phyloP scores from a whole-genome alignment of 2,888 invertebrate genomes.

The Selenia dentaria region DNA sequence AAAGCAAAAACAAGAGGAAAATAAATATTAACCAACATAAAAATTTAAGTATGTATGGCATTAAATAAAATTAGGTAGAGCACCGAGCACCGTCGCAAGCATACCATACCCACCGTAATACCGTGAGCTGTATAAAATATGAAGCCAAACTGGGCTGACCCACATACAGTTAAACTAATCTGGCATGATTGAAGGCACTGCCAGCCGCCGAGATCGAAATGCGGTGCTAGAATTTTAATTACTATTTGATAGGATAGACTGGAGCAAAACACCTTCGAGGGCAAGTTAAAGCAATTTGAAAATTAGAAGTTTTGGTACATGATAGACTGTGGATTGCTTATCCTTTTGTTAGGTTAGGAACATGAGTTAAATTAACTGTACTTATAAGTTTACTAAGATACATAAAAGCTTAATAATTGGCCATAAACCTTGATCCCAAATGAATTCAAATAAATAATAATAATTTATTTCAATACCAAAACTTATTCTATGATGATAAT shows the following conservation, averaged over 20 bases:
- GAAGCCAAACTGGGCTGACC: constrained; percentile 60
- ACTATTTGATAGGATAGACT: constrained; percentile 46
- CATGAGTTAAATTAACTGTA: too few species aligned
- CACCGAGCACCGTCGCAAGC: constrained; percentile 8
- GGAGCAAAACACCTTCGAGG: constrained; percentile 16
- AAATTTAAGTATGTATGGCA: neutral
- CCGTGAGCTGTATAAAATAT: constrained; percentile 42
- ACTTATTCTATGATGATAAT: too few species aligned
- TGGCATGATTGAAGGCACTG: constrained; percentile 55
- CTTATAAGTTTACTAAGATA: too few species aligned
- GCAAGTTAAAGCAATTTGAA: neutral
- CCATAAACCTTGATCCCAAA: too few species aligned
- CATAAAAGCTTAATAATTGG: too few species aligned
- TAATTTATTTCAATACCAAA: too few species aligned
- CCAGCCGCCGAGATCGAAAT: constrained; percentile 52
- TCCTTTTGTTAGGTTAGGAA: too few species aligned
- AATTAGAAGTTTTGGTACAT: neutral
- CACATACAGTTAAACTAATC: constrained; percentile 61
- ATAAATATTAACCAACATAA: neutral
- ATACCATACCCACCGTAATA: constrained; percentile 18
- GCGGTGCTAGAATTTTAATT: constrained; percentile 66
- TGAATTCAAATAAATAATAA: too few species aligned
- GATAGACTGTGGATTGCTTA: too few species aligned
- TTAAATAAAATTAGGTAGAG: constrained; percentile 19
- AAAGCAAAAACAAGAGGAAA: too few species aligned